A percentile compares a stretch with the other conserved stretches of the same genome.
Conservation (phyloP, 2,113 vertebrate species). For the Danio rerio region DNA sequence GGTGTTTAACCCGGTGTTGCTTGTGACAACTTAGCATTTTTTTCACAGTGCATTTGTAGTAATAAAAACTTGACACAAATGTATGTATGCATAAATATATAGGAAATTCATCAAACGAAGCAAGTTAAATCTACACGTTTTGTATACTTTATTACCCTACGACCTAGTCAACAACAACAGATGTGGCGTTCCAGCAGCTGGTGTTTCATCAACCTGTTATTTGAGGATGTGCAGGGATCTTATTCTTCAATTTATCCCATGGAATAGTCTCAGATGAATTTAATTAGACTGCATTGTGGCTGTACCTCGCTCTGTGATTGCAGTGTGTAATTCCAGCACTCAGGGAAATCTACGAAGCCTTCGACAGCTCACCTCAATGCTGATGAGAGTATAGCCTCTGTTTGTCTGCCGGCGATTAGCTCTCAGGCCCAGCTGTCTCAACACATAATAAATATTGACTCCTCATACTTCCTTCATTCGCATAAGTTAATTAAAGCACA, state of each 20-base stretch:
- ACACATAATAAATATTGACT: constrained; percentile 75
- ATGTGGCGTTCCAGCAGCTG: constrained; percentile 1
- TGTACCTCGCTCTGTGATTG: constrained; percentile 61
- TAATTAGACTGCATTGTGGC: constrained; percentile 58
- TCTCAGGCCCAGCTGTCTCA: constrained; percentile 51
- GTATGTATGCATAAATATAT: too few relatives aligned
- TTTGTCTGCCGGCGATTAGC: constrained; percentile 74
- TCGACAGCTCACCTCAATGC: constrained; percentile 55
- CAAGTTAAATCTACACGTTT: too few relatives aligned
- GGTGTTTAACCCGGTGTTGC: too few relatives aligned
- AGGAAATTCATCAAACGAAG: too few relatives aligned
- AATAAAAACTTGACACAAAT: too few relatives aligned
- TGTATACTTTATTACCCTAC: background rate
- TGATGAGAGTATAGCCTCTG: constrained; percentile 56
- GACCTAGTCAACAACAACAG: background rate
- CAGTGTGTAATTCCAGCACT: constrained; percentile 58
- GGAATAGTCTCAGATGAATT: constrained; percentile 37
- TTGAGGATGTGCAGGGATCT: constrained; percentile 5
- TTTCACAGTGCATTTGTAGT: too few relatives aligned
- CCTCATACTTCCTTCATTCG: constrained; percentile 63
- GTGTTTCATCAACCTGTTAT: constrained; percentile 21
- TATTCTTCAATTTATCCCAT: constrained; percentile 53
- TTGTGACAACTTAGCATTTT: too few relatives aligned
- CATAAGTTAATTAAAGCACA: constrained; percentile 72
- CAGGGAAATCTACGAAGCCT: constrained; percentile 64